Conservation (phyloP, 1,140 invertebrate genomes). For the Rhopalosiphum padi region DNA sequence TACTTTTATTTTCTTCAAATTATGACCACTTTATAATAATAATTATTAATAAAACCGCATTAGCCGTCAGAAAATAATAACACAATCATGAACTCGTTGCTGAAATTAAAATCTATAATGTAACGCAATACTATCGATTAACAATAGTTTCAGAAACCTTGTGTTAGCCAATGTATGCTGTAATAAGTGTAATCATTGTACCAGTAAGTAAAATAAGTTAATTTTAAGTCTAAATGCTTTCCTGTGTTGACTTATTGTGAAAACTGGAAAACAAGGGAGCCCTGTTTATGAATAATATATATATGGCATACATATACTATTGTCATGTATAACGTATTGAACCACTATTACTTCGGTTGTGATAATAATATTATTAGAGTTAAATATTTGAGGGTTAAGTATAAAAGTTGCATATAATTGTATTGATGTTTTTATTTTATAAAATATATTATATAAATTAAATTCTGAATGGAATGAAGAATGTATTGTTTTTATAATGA, state of each 20-base stretch:
- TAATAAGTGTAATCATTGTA: background rate
- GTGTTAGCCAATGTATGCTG: background rate
- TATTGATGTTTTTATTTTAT: too few relatives aligned
- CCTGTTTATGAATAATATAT: too few relatives aligned
- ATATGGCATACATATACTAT: too few relatives aligned
- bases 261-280: background rate
- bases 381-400: too few relatives aligned
- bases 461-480: too few relatives aligned
- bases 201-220: background rate
- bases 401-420: too few relatives aligned
- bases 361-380: too few relatives aligned
- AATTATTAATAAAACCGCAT: background rate
- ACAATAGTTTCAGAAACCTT: background rate
- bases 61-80: background rate
- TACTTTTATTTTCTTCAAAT: background rate
- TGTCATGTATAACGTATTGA: too few relatives aligned
- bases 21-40: background rate
- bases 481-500: too few relatives aligned
- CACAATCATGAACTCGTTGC: background rate
- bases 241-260: background rate
- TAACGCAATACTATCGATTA: background rate
- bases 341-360: too few relatives aligned
- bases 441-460: too few relatives aligned
- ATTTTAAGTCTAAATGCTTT: background rate
- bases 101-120: background rate